Evolutionary conservation across 2,113 vertebrate species (phyloP).

Genomic region (Thymallus thymallus): DNA sequence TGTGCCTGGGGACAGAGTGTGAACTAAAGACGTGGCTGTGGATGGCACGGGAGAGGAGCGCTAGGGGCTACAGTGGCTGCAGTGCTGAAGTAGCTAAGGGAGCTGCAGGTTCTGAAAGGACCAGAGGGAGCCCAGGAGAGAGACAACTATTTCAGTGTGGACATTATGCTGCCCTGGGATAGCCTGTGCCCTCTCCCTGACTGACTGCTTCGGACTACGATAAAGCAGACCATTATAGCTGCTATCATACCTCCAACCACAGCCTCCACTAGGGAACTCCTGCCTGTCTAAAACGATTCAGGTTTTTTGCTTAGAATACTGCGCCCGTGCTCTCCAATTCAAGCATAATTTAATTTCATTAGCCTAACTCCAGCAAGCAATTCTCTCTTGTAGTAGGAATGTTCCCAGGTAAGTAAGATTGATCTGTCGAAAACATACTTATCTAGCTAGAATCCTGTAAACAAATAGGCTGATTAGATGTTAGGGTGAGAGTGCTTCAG

Average conservation of each 20-base stretch:
- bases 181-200: neutral
- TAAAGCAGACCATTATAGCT: neutral
- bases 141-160: neutral
- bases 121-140: slow-evolving; percentile 5
- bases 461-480: neutral
- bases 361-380: neutral
- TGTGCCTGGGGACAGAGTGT: neutral
- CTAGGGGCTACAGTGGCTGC: neutral
- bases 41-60: neutral
- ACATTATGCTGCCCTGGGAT: neutral
- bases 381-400: neutral
- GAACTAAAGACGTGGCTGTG: neutral
- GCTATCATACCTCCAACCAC: neutral
- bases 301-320: neutral
- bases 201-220: neutral
- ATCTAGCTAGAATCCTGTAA: neutral
- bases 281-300: neutral
- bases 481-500: neutral
- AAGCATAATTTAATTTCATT: neutral
- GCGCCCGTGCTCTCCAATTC: neutral
- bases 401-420: neutral
- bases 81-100: neutral
- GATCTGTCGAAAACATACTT: neutral
- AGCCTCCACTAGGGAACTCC: neutral
- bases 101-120: neutral